Evolutionary conservation across 2,113 vertebrate species (phyloP).

Genomic region (Hemicordylus capensis): DNA sequence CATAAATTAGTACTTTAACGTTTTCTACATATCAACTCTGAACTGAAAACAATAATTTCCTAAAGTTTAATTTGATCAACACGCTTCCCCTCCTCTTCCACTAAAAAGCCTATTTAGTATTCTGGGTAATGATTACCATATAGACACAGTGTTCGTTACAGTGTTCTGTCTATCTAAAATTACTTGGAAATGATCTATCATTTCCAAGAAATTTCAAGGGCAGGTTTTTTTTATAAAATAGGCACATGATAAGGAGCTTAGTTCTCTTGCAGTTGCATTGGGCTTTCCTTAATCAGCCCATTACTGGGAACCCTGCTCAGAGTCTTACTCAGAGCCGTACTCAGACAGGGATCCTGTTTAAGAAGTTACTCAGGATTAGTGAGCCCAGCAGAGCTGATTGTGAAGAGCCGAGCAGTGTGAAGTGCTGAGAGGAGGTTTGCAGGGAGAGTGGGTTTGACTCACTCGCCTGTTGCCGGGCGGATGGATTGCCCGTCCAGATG

Average conservation of each 20-base stretch:
- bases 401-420: no score
- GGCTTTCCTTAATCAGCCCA: background rate
- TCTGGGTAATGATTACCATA: background rate
- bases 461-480: no score
- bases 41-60: conserved; percentile 62
- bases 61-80: conserved; percentile 52
- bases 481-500: no score
- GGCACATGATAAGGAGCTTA: background rate
- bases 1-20: conserved; percentile 69
- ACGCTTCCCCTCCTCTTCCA: conserved; percentile 11
- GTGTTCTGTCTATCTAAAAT: conserved; percentile 40
- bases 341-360: no score
- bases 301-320: background rate
- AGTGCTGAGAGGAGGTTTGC: no score
- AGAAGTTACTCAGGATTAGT: no score
- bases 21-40: conserved; percentile 69
- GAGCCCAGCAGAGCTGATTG: no score
- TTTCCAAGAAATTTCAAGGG: conserved; percentile 2
- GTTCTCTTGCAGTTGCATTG: background rate
- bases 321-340: no score
- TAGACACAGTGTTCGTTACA: conserved; percentile 28
- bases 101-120: conserved; percentile 45
- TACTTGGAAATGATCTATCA: no score
- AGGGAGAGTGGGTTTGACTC: no score
- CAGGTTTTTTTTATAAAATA: conserved; percentile 44